phyloP scores from a whole-genome alignment of 53 echinoderm and acorn worm species.

The Paracentrotus lividus region DNA sequence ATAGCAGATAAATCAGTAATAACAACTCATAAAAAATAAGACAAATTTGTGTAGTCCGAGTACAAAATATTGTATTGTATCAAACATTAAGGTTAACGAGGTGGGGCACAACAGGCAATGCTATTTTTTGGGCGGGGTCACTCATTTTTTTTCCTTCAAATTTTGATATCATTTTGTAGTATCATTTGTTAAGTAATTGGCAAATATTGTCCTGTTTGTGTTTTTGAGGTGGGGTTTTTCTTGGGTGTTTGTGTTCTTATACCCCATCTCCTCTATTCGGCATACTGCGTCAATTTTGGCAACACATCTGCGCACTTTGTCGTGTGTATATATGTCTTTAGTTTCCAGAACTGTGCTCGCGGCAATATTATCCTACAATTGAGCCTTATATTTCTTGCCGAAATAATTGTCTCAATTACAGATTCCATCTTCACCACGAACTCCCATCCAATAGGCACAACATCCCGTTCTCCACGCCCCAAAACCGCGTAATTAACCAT shows the following conservation, averaged over 20 bases:
- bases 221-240: too few relatives aligned
- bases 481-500: background rate
- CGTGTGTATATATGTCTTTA: conserved; percentile 33
- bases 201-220: too few relatives aligned
- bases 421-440: background rate
- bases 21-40: too few relatives aligned
- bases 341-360: background rate
- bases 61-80: too few relatives aligned
- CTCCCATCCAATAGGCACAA: background rate
- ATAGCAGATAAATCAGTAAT: too few relatives aligned
- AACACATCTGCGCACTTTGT: conserved; percentile 18
- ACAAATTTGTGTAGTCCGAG: too few relatives aligned
- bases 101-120: too few relatives aligned
- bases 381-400: background rate
- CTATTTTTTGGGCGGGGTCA: too few relatives aligned
- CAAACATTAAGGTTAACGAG: too few relatives aligned
- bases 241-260: background rate
- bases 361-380: background rate
- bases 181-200: too few relatives aligned
- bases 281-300: background rate
- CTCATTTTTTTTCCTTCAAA: background rate
- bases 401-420: conserved; percentile 61
- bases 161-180: too few relatives aligned
- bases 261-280: background rate
- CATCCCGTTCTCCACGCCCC: conserved; percentile 13